Percentiles rank a stretch among this genome's conserved stretches.
phyloP scores from a whole-genome alignment of 2,113 vertebrate genomes.

The Myocastor coypus region DNA sequence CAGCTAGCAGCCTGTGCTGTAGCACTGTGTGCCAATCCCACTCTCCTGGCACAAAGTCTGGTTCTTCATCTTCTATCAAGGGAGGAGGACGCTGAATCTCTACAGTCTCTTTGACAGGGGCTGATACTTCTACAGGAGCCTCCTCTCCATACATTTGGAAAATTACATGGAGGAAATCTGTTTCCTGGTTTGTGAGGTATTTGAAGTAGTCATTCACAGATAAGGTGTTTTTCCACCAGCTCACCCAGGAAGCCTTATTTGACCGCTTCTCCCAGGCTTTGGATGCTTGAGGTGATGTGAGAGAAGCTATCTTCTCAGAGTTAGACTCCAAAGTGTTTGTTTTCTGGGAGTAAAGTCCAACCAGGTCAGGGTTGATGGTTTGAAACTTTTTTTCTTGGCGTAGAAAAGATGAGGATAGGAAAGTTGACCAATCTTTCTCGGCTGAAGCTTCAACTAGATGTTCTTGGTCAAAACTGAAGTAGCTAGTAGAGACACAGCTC shows the following conservation, averaged over 20 bases:
- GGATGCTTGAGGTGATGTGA: not conserved
- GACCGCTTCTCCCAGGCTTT: constrained; percentile 4
- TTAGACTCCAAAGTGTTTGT: too few relatives aligned
- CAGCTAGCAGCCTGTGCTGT: not conserved
- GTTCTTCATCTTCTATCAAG: constrained; percentile 53
- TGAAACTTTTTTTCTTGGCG: not conserved
- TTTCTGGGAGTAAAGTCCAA: not conserved
- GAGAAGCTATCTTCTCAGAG: not conserved
- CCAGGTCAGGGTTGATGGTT: constrained; percentile 80
- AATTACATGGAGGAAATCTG: constrained; percentile 81
- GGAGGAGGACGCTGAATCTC: constrained; percentile 66
- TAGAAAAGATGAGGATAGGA: constrained; percentile 63
- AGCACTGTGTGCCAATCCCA: constrained; percentile 72
- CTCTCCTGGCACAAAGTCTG: constrained; percentile 70
- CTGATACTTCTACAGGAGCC: not conserved
- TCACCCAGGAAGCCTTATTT: constrained; percentile 60
- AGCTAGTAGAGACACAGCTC: constrained; percentile 62
- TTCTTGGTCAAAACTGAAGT: constrained; percentile 78
- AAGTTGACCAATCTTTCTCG: constrained; percentile 34
- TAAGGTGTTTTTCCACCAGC: constrained; percentile 72
- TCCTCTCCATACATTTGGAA: constrained; percentile 77
- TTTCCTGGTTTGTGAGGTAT: constrained; percentile 77
- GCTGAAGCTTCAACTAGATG: constrained; percentile 74
- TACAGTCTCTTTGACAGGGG: not conserved
- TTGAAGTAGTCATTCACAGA: constrained; percentile 80